Conservation (phyloP, 2,797 vertebrate species). For the Lagocephalus sceleratus region DNA sequence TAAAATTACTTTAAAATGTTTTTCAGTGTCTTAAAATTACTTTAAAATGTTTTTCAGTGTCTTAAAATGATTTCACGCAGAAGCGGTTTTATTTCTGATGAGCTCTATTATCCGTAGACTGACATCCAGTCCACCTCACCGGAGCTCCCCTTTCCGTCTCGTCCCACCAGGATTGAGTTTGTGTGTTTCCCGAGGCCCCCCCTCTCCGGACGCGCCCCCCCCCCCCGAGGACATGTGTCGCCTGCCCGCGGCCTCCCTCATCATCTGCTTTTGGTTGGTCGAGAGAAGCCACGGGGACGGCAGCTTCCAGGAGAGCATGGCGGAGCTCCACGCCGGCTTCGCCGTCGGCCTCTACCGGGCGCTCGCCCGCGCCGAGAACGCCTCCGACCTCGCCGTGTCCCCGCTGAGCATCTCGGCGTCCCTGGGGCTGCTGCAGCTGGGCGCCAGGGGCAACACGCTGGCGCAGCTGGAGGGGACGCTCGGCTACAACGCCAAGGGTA, state of each 20-base stretch:
- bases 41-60: no score
- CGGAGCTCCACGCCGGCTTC: constrained; percentile 77
- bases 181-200: neutral
- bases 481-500: constrained; percentile 84
- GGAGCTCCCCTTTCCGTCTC: neutral
- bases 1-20: no score
- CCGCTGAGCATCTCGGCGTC: constrained; percentile 79
- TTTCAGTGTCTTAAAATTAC: no score
- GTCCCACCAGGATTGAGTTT: constrained; percentile 18
- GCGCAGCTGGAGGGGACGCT: constrained; percentile 78
- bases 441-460: constrained; percentile 82
- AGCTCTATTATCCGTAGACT: no score
- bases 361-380: constrained; percentile 64
- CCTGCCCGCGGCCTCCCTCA: constrained; percentile 56
- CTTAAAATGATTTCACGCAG: no score
- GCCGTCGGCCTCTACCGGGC: constrained; percentile 79
- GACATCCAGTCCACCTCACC: no score
- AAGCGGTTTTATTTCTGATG: neutral
- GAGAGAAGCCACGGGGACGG: constrained; percentile 53
- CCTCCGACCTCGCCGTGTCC: constrained; percentile 82
- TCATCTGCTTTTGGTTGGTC: constrained; percentile 72
- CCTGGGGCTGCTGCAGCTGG: constrained; percentile 86
- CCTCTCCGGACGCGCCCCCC: constrained; percentile 25
- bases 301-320: constrained; percentile 72
- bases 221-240: constrained; percentile 68